Base-by-base conservation (phyloP, 2,797 vertebrate genomes). In the Naso thynnoides region DNA sequence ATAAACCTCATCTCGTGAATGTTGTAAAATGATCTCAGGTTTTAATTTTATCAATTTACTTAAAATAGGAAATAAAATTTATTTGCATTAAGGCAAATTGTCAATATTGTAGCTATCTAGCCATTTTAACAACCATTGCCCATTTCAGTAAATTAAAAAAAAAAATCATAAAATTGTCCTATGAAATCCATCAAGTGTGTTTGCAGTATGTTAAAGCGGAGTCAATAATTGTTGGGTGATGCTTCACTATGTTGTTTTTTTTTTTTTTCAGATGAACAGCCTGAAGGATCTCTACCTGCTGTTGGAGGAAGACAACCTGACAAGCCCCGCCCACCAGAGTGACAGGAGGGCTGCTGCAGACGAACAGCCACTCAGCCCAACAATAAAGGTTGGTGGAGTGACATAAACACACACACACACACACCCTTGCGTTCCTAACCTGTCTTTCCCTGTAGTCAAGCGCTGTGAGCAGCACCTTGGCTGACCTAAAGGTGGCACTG, bases 271-370 rank as follows among this genome's bases (percentile, higher is more conserved):
- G 98, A 97, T 99, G 58, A 98, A 96, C 89, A 98, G 95, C 87
- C 94, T 98, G 90, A 99, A 98, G 91, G 98, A 99, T 77, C 93
- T 99, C 41, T 97, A 96, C 86, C 88, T 98, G 86, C 93, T 98
- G 31, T 88, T 98, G 82, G 96, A 98, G 78, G 97, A 98, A 76
- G 97, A 99, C 59, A 96, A 96, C 73, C 84, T 97, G 21, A 69
- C 91, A 0, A 90, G 85, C 58, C 79, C 93, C 36, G 86, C 95
- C 0, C 96, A 96, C 78, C 95, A 96, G 83, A 81, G 93, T 0
- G 97, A 98, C 70, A 98, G 96, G 90, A 94, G 88, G 6, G 91
- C 91, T 10, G 59, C 85, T 0, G 92, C 96, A 45, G 97, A 97
- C 0, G 71, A 90, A 61, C 95, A 95, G 81, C 94, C 94, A 1